These are phyloP conservation scores for Calliphora vicina DNA, from an alignment of 1,140 invertebrate genomes.

Conservation along the genomic window DNA sequence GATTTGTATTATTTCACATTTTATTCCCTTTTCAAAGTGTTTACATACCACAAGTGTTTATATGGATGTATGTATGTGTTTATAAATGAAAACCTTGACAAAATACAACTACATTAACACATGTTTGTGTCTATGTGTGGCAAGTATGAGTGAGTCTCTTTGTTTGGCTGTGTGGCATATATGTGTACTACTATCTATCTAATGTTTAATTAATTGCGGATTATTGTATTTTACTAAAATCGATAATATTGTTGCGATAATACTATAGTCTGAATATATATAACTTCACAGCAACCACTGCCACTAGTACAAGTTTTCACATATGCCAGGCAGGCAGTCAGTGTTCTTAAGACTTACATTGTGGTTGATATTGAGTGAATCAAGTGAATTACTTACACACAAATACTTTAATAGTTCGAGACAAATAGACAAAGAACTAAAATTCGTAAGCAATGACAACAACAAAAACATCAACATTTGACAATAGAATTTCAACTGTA, in stretches of 20 bases:
- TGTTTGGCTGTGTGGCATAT: not conserved
- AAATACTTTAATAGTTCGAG: not conserved
- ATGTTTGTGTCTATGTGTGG: not conserved
- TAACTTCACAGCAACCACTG: too few relatives aligned
- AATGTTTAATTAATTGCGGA: slow-evolving; percentile 10
- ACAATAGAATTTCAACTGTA: not conserved
- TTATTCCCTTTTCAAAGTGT: not conserved
- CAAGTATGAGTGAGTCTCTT: not conserved
- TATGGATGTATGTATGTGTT: not conserved
- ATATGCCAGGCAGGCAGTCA: not conserved
- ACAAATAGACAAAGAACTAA: not conserved
- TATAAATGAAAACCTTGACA: not conserved
- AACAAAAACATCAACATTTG: not conserved
- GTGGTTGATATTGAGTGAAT: slow-evolving; percentile 7
- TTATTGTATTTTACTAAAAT: not conserved
- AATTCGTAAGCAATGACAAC: not conserved
- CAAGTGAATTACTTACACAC: not conserved
- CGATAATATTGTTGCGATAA: slow-evolving; percentile 5
- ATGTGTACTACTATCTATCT: not conserved
- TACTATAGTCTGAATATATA: not conserved
- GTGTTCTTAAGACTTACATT: not conserved
- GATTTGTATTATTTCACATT: not conserved
- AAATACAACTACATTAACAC: not conserved
- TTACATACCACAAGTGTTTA: not conserved
- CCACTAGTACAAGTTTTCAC: not conserved